Conservation (phyloP, 2,113 vertebrate species). For the Pelmatolapia mariae region DNA sequence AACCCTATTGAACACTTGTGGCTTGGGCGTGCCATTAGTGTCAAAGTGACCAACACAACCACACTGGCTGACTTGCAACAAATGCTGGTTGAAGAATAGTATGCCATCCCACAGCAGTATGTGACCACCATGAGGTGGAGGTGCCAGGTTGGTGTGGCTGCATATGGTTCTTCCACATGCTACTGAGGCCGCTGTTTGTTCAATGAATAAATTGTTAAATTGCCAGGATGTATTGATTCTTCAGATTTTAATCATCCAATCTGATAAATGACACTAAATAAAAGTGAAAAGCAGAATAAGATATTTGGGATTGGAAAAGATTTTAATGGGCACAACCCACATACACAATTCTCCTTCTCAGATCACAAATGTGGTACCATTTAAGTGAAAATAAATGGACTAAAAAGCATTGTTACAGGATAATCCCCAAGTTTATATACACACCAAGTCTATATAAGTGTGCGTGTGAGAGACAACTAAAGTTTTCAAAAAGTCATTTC, state of each 20-base stretch:
- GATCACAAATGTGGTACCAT: not conserved
- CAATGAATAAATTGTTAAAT: not conserved
- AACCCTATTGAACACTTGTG: too few relatives aligned
- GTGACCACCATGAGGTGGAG: not conserved
- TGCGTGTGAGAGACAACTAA: not conserved
- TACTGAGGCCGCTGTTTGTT: not conserved
- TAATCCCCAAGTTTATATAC: not conserved
- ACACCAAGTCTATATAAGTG: not conserved
- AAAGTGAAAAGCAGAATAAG: not conserved
- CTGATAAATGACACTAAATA: not conserved
- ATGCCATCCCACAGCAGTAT: not conserved
- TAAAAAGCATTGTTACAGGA: not conserved
- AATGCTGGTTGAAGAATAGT: too few relatives aligned
- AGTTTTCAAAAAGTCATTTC: not conserved
- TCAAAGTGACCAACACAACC: too few relatives aligned
- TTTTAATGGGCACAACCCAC: not conserved
- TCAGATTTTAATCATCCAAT: not conserved
- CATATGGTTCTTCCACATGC: not conserved
- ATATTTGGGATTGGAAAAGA: not conserved
- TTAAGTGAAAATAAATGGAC: not conserved
- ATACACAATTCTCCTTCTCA: not conserved
- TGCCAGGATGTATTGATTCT: not conserved
- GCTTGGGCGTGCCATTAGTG: too few relatives aligned
- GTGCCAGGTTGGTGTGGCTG: not conserved
- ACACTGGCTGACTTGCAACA: too few relatives aligned